Base-by-base conservation (phyloP, 35 echinoderm and acorn worm genomes). In the Heliocidaris tuberculata region DNA sequence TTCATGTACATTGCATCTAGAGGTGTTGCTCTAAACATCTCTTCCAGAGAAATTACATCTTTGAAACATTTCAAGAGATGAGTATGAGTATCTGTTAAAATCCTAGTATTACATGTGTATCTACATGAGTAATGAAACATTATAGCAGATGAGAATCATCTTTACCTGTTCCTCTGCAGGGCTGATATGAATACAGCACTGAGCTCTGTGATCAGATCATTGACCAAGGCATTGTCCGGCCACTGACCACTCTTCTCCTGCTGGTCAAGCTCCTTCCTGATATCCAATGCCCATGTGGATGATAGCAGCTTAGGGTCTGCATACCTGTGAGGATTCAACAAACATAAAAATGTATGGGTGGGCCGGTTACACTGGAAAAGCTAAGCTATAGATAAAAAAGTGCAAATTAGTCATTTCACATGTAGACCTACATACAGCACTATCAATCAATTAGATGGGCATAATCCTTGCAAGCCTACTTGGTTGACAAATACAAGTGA, bases 141-240 rank as follows among this genome's bases (percentile, higher is more conserved):
- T n/a, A n/a, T n/a, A n/a, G n/a, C n/a, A n/a, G n/a, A 42, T 42
- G 35, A 42, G 35, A 42, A 42, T 42, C 35, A 56, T 15, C 11
- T 7, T 95, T 97, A 97, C 98, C 98, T 99, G 86, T 99, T 94
- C 93, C 95, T 96, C 49, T 99, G 98, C 48, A 99, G 52, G 61
- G 98, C 94, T 85, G 94, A 88, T 21, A 99, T 99, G 35, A 97
- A 97, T 13, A 97, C 98, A 42, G 87, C 95, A 50, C 95, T 90
- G 9, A 99, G 31, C 52, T 97, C 94, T 85, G 92, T 85, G 21
- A 95, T 93, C 10, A 99, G 89, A 27, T 99, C 90, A 17, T 29
- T 90, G 50, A 95, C 47, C 27, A 95, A 29, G 13, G 49, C 24
- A 50, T 88, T 78, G 31, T 30, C 85, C 11, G 94, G 94, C 9